These are phyloP conservation scores for Hipposideros larvatus DNA, from an alignment of 2,797 vertebrate species.

Conservation along the genomic window DNA sequence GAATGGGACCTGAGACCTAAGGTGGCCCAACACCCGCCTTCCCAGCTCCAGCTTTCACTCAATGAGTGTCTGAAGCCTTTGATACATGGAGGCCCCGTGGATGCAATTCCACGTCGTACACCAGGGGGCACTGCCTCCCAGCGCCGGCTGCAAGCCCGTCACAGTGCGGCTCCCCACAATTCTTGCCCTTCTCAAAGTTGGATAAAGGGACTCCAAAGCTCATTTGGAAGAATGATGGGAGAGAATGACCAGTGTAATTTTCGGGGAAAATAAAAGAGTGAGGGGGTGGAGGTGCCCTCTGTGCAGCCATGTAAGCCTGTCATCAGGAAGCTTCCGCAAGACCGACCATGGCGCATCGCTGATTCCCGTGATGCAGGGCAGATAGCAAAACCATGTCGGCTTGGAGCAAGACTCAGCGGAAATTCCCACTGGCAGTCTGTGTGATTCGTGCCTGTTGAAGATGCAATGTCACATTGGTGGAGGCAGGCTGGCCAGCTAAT, in stretches of 20 bases:
- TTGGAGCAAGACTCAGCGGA: not conserved
- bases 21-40: not conserved
- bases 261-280: not conserved
- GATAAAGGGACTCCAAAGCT: not conserved
- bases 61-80: not conserved
- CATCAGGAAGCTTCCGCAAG: fast-evolving
- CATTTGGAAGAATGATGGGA: too few species aligned
- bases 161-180: fast-evolving
- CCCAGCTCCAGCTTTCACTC: not conserved
- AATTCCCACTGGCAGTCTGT: fast-evolving
- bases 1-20: not conserved
- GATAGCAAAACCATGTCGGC: fast-evolving
- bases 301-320: too few species aligned
- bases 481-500: not conserved
- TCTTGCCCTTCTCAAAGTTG: not conserved
- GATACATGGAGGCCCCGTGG: not conserved
- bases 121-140: not conserved
- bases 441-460: too few species aligned
- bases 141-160: fast-evolving
- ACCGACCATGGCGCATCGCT: fast-evolving
- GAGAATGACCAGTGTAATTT: not conserved
- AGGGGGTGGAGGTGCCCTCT: fast-evolving
- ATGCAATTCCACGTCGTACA: fast-evolving
- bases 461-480: not conserved
- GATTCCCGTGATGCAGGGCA: fast-evolving